Percentiles rank a stretch among this genome's conserved stretches.
These are phyloP conservation scores for Danio aesculapii DNA, from an alignment of 2,797 vertebrate genomes.

Conservation along the genomic window DNA sequence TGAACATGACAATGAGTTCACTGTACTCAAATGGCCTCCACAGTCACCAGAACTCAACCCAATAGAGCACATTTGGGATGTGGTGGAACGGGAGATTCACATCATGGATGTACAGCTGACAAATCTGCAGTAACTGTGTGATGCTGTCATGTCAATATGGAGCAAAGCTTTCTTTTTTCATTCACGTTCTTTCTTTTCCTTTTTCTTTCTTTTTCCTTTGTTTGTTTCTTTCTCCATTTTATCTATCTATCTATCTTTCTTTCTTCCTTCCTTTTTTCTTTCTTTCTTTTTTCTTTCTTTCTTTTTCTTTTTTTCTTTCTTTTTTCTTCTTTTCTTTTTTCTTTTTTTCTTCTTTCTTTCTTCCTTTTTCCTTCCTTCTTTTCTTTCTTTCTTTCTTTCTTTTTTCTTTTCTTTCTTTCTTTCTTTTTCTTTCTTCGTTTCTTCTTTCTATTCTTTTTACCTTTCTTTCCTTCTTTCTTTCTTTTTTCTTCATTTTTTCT, in stretches of 20 bases:
- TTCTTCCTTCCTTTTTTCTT: background rate
- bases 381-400: background rate
- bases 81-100: no score
- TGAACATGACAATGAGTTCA: no score
- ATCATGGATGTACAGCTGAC: no score
- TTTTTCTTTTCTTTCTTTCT: background rate
- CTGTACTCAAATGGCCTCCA: no score
- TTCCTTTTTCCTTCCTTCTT: no score
- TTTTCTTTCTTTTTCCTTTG: background rate
- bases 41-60: no score
- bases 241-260: background rate
- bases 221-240: background rate
- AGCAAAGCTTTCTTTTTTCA: background rate
- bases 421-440: no score
- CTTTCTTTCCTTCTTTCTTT: no score
- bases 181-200: background rate
- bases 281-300: background rate
- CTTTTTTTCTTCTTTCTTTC: background rate
- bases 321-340: background rate
- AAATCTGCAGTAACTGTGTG: no score
- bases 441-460: background rate
- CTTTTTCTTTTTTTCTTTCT: background rate
- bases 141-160: no score
- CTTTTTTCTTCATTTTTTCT: no score
- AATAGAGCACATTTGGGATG: no score